Base-by-base conservation (phyloP, 2,888 invertebrate genomes). In the Pheosia gnoma region DNA sequence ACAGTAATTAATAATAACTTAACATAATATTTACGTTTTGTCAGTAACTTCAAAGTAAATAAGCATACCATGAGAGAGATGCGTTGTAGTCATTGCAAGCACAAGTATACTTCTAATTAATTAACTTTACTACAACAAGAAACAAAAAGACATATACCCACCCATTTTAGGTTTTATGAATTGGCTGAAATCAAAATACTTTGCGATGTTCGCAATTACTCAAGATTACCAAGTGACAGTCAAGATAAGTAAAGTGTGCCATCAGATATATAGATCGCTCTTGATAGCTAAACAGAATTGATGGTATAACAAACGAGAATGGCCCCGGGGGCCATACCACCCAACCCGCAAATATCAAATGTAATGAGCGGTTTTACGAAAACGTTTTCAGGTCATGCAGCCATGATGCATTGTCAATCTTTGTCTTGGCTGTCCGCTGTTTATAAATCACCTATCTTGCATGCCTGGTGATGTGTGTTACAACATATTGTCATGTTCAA, bases 321-420 rank as follows among this genome's bases (percentile, higher is more conserved):
- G 60, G 68, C 66, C 37, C 78, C 72, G 62, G 62, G 66, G 72
- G 77, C 75, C 59, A 61, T 65, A 67, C 71, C 67, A 78, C 71
- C 78, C 71, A 71, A 25, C 74, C 70, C 58, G 74, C 65, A 88
- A 89, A 89, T 79, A 86, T 81, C 87, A 88, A 85, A 86, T 86
- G 61, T 87, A 88, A 90, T 88, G 70, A 81, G 79, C 78, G 77
- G 84, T 82, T 85, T 75, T 71, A 68, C 74, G 67, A 79, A 85
- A 86, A 78, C 81, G 79, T 79, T 84, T 80, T 78, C 71, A 76
- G 77, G 74, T 83, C 79, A 65, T 78, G 77, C 75, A 79, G 85
- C 70, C 73, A 74, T 80, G 73, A 81, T 79, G 77, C 74, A 85
- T 85, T 87, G 85, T 86, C 84, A 85, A 84, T 83, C 73, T 75